These are phyloP conservation scores for Ophioderma brevispina DNA, from an alignment of 35 echinoderm and acorn worm genomes.

Conservation along the genomic window DNA sequence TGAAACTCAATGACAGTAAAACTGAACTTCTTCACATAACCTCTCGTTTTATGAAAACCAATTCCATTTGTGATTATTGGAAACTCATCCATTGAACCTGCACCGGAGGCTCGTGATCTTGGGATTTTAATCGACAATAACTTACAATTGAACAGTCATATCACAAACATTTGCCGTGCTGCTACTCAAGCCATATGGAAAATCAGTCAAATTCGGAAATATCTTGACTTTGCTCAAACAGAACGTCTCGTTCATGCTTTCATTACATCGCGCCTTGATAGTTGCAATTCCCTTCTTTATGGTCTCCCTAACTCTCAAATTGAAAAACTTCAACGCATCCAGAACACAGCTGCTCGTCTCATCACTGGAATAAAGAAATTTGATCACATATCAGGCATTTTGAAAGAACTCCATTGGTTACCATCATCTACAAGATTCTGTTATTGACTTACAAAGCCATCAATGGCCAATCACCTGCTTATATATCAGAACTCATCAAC, in stretches of 20 bases:
- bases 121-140: constrained; percentile 16
- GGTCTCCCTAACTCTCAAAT: constrained; percentile 22
- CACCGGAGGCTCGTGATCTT: constrained; percentile 24
- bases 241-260: constrained; percentile 37
- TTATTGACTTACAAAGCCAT: background rate
- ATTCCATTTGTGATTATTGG: background rate
- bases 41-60: background rate
- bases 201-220: constrained; percentile 15
- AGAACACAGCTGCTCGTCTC: background rate
- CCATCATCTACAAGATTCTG: background rate
- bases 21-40: background rate
- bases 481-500: background rate
- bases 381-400: background rate
- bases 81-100: background rate
- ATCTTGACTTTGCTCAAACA: background rate
- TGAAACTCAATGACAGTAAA: background rate
- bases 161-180: constrained; percentile 11
- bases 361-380: background rate
- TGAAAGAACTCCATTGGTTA: background rate
- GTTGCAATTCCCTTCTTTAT: constrained; percentile 35
- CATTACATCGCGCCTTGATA: constrained; percentile 41
- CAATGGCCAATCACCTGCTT: background rate
- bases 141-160: constrained; percentile 8
- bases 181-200: constrained; percentile 1
- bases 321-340: too few species aligned